phyloP scores from a whole-genome alignment of 2,888 invertebrate species.

The Cenopis cana region DNA sequence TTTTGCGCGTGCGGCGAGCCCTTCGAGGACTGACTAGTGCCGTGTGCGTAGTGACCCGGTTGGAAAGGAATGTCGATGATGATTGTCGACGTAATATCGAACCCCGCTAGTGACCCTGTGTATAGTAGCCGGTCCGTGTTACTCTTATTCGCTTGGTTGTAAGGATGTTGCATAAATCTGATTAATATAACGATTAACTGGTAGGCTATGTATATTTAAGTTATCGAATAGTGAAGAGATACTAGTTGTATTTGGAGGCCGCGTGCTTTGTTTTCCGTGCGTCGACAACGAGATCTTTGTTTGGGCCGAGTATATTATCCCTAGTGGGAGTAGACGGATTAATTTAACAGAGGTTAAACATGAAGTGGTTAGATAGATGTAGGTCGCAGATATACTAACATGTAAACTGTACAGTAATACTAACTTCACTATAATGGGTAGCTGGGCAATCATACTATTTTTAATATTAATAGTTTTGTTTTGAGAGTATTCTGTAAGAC shows the following conservation, averaged over 20 bases:
- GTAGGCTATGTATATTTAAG: slow-evolving; percentile 72
- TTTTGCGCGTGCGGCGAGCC: too few species aligned
- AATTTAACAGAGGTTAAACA: slow-evolving; percentile 56
- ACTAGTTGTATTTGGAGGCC: slow-evolving; percentile 62
- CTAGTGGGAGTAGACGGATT: slow-evolving; percentile 60
- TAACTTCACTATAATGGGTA: slow-evolving; percentile 82
- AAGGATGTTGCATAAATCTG: slow-evolving; percentile 82
- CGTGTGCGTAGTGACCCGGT: too few species aligned
- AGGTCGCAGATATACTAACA: slow-evolving; percentile 72
- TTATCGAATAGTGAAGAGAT: slow-evolving; percentile 71
- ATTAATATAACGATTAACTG: slow-evolving; percentile 77
- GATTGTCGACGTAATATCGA: too few species aligned
- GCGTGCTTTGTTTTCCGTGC: slow-evolving; percentile 57
- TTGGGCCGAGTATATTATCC: slow-evolving; percentile 50
- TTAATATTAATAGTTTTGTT: slow-evolving; percentile 75
- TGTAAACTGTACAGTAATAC: slow-evolving; percentile 81
- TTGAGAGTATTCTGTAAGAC: slow-evolving; percentile 68
- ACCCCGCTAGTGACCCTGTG: slow-evolving; percentile 27
- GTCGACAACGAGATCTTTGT: slow-evolving; percentile 55
- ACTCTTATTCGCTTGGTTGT: slow-evolving; percentile 77
- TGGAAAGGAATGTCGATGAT: too few species aligned
- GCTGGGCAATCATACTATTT: slow-evolving; percentile 83
- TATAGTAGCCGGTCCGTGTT: slow-evolving; percentile 58
- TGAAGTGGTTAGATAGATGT: slow-evolving; percentile 72
- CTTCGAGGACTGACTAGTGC: too few species aligned